Percentiles rank a stretch among this genome's conserved stretches.
Conservation (phyloP, 2,113 vertebrate genomes). For the Ardeotis arabs region DNA sequence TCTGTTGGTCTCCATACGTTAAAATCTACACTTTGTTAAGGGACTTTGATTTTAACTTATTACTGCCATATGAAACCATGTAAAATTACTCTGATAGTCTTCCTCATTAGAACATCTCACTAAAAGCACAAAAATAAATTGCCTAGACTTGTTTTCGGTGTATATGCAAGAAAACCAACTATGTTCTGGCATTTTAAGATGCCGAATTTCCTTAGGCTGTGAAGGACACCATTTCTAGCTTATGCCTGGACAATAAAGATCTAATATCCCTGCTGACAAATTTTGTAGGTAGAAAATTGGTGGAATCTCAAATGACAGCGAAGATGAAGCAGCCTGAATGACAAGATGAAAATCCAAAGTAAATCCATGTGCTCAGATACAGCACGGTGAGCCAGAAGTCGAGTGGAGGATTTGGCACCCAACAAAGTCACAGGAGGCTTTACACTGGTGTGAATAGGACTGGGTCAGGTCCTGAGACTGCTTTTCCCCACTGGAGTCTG, state of each 20-base stretch:
- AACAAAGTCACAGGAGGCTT: fast-evolving
- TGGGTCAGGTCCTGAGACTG: background rate
- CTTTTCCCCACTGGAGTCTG: background rate
- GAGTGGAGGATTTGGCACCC: background rate
- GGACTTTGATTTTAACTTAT: background rate
- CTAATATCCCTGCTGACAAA: background rate
- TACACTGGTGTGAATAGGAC: background rate
- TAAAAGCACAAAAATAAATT: background rate
- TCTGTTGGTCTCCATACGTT: background rate
- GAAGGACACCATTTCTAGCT: background rate
- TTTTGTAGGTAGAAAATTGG: background rate
- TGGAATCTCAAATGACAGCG: background rate
- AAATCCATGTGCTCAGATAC: background rate
- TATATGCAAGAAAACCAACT: background rate
- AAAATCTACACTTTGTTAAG: background rate
- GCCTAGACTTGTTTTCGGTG: background rate
- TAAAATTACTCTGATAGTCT: background rate
- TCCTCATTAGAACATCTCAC: background rate
- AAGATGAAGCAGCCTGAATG: background rate
- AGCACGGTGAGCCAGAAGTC: fast-evolving
- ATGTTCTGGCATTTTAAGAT: background rate
- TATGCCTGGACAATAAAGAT: background rate
- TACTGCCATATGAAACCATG: background rate
- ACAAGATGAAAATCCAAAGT: background rate
- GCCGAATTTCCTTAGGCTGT: fast-evolving